These are phyloP conservation scores for Drosophila malerkotliana DNA, from an alignment of 1,140 invertebrate species.

Conservation along the genomic window DNA sequence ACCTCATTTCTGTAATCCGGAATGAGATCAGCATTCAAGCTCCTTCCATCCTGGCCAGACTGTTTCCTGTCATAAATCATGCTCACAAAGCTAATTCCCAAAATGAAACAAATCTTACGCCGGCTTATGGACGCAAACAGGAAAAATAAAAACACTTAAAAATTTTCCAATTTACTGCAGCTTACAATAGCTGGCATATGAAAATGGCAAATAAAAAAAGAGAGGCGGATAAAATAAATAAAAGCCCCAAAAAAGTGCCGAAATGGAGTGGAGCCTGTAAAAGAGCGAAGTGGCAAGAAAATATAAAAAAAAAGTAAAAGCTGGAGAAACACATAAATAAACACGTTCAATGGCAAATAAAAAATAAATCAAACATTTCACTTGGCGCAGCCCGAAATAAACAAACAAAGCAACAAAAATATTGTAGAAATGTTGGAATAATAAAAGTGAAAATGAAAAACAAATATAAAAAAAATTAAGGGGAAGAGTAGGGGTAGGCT, in stretches of 20 bases:
- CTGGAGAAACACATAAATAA: slow-evolving; percentile 55
- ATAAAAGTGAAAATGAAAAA: slow-evolving; percentile 80
- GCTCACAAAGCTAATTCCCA: slow-evolving; percentile 58
- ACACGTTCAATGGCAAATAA: slow-evolving; percentile 68
- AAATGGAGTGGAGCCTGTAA: slow-evolving; percentile 18
- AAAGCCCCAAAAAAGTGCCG: slow-evolving; percentile 13
- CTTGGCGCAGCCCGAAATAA: slow-evolving; percentile 54
- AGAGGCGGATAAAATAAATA: slow-evolving; percentile 14
- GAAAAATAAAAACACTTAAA: slow-evolving; percentile 48
- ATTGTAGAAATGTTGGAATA: slow-evolving; percentile 69
- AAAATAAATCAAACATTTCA: slow-evolving; percentile 76
- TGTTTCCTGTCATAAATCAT: slow-evolving; percentile 56
- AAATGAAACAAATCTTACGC: slow-evolving; percentile 48
- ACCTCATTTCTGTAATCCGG: slow-evolving; percentile 44
- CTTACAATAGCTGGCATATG: slow-evolving; percentile 61
- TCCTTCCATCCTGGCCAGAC: neutral
- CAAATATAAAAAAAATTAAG: slow-evolving; percentile 63
- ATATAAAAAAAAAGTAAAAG: neutral
- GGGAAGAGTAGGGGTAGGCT: neutral
- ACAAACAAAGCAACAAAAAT: slow-evolving; percentile 54
- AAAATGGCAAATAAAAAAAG: slow-evolving; percentile 44
- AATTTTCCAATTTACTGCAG: slow-evolving; percentile 58
- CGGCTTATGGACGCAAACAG: slow-evolving; percentile 13
- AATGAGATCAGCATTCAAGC: slow-evolving; percentile 29
- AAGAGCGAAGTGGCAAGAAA: slow-evolving; percentile 24